Conservation (phyloP, 2,888 invertebrate genomes). For the Nymphalis c-album region DNA sequence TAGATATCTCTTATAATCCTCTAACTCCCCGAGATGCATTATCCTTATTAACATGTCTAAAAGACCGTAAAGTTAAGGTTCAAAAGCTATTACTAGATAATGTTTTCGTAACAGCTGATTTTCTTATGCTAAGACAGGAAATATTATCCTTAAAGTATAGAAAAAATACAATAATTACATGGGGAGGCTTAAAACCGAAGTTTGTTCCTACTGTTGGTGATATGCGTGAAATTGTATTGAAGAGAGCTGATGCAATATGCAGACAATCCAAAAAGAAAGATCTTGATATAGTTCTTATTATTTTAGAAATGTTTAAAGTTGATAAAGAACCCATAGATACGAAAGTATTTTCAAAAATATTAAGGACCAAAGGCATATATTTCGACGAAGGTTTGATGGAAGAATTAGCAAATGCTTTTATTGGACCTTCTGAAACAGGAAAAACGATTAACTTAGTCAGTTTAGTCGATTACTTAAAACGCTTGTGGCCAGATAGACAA, state of each 20-base stretch:
- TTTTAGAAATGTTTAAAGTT: slow-evolving; percentile 45
- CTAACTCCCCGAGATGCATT: slow-evolving; percentile 53
- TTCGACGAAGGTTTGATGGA: slow-evolving; percentile 51
- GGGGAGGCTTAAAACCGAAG: slow-evolving; percentile 48
- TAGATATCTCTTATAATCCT: slow-evolving; percentile 63
- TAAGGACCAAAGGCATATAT: slow-evolving; percentile 41
- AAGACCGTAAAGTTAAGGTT: slow-evolving; percentile 46
- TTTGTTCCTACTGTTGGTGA: slow-evolving; percentile 47
- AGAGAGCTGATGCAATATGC: slow-evolving; percentile 55
- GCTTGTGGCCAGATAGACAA: slow-evolving; percentile 8
- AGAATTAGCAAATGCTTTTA: slow-evolving; percentile 45
- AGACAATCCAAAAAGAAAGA: slow-evolving; percentile 49
- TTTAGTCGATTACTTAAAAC: slow-evolving; percentile 50
- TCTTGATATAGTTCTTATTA: slow-evolving; percentile 52
- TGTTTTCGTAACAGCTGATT: slow-evolving; percentile 49
- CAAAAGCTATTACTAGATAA: slow-evolving; percentile 55
- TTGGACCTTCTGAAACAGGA: slow-evolving; percentile 46
- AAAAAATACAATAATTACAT: slow-evolving; percentile 48
- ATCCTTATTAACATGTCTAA: slow-evolving; percentile 50
- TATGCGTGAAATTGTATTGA: slow-evolving; percentile 54
- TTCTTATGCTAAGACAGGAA: slow-evolving; percentile 44
- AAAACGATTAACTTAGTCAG: slow-evolving; percentile 46
- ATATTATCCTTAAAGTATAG: slow-evolving; percentile 47
- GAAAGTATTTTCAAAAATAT: slow-evolving; percentile 41
- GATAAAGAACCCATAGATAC: slow-evolving; percentile 40